phyloP scores from a whole-genome alignment of 2,797 vertebrate species.

The Melanogrammus aeglefinus region DNA sequence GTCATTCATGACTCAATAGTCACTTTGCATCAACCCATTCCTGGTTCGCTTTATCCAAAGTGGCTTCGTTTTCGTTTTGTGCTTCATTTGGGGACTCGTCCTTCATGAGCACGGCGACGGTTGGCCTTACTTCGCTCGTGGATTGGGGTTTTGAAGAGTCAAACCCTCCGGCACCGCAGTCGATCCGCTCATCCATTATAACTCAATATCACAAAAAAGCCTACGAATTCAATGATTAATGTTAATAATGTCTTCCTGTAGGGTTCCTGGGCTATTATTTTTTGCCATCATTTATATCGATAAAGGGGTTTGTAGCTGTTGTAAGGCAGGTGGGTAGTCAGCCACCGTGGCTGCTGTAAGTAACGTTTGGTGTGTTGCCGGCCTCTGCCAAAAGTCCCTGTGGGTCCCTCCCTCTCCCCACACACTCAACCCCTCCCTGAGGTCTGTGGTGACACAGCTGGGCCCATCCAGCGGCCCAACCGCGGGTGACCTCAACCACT shows the following conservation, averaged over 20 bases:
- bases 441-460: conserved; percentile 75
- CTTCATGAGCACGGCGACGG: background rate
- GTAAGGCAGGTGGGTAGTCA: conserved; percentile 40
- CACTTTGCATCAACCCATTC: background rate
- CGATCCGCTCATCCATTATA: background rate
- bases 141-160: background rate
- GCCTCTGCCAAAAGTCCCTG: conserved; percentile 71
- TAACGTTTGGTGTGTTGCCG: conserved; percentile 64
- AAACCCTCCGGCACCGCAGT: background rate
- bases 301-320: conserved; percentile 52
- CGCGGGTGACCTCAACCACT: conserved; percentile 76
- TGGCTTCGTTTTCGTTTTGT: background rate
- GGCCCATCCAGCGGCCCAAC: conserved; percentile 67
- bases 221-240: background rate
- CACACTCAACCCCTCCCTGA: conserved; percentile 62
- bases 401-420: conserved; percentile 43
- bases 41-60: background rate
- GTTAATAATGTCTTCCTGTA: background rate
- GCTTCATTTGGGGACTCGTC: background rate
- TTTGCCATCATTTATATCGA: background rate
- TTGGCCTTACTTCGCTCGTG: background rate
- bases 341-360: conserved; percentile 51
- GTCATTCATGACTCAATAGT: background rate
- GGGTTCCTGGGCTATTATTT: background rate
- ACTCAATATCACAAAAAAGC: background rate